These are phyloP conservation scores for Phanerotoma sp. DNA, from an alignment of 2,888 invertebrate genomes.

Conservation along the genomic window DNA sequence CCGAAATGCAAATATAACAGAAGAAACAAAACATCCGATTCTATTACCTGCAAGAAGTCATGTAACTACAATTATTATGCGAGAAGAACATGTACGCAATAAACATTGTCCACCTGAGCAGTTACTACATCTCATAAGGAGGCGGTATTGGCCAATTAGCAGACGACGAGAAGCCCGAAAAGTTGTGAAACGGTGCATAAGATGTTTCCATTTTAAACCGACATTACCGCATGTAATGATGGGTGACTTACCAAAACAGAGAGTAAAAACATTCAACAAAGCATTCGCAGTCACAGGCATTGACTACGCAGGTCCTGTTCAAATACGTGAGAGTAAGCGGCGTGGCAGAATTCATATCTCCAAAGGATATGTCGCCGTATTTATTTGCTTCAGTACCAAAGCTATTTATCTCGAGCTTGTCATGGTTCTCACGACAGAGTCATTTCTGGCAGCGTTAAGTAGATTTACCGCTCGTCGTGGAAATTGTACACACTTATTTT, in stretches of 20 bases:
- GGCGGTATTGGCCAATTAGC: slow-evolving; percentile 42
- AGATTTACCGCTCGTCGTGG: slow-evolving; percentile 28
- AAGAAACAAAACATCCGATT: slow-evolving; percentile 23
- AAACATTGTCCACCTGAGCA: slow-evolving; percentile 31
- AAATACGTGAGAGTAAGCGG: too few relatives aligned
- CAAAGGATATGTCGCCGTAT: slow-evolving; percentile 35
- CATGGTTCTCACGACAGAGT: slow-evolving; percentile 23
- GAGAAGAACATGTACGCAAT: too few relatives aligned
- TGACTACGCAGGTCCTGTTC: too few relatives aligned
- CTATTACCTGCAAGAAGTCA: too few relatives aligned
- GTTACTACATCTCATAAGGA: slow-evolving; percentile 29
- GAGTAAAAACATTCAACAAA: too few relatives aligned
- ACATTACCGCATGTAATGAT: slow-evolving; percentile 14
- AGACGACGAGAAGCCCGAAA: slow-evolving; percentile 29
- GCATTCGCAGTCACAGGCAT: too few relatives aligned
- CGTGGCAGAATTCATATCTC: slow-evolving; percentile 32
- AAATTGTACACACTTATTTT: slow-evolving; percentile 17
- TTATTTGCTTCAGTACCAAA: slow-evolving; percentile 34
- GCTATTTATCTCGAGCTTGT: slow-evolving; percentile 29
- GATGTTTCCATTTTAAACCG: slow-evolving; percentile 23
- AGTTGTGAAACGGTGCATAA: slow-evolving; percentile 14
- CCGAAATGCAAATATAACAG: slow-evolving; percentile 16
- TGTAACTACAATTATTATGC: too few relatives aligned
- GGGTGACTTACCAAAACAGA: too few relatives aligned
- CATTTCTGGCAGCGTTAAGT: slow-evolving; percentile 25